Evolutionary conservation across 2,888 invertebrate genomes (phyloP).

Genomic region (Thysanoteuthis rhombus): DNA sequence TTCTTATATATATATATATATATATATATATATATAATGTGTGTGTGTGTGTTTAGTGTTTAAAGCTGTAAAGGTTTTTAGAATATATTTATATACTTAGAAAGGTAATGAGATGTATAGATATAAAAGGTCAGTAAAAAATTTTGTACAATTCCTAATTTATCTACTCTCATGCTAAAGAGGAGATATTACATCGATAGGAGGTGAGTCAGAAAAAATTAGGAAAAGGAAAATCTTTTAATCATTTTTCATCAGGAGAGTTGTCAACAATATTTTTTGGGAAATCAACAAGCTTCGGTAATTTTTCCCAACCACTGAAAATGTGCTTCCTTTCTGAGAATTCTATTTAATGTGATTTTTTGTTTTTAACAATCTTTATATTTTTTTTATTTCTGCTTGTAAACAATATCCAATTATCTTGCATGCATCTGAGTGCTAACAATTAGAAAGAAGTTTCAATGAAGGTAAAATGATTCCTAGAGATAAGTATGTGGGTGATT

Average conservation of each 20-base stretch:
- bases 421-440: background rate
- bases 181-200: background rate
- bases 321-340: background rate
- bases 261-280: background rate
- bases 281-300: background rate
- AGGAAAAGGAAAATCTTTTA: background rate
- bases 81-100: no score
- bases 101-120: no score
- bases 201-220: background rate
- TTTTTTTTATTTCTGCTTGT: background rate
- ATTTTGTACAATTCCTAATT: background rate
- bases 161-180: background rate
- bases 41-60: no score
- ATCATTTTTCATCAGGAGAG: background rate
- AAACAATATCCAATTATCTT: background rate
- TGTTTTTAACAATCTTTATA: background rate
- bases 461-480: background rate
- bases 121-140: background rate
- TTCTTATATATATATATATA: no score
- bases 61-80: no score
- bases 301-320: background rate
- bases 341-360: background rate
- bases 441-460: background rate
- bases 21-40: no score
- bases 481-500: background rate